These are phyloP conservation scores for Mylabris sibirica DNA, from an alignment of 2,888 invertebrate genomes.

Conservation along the genomic window DNA sequence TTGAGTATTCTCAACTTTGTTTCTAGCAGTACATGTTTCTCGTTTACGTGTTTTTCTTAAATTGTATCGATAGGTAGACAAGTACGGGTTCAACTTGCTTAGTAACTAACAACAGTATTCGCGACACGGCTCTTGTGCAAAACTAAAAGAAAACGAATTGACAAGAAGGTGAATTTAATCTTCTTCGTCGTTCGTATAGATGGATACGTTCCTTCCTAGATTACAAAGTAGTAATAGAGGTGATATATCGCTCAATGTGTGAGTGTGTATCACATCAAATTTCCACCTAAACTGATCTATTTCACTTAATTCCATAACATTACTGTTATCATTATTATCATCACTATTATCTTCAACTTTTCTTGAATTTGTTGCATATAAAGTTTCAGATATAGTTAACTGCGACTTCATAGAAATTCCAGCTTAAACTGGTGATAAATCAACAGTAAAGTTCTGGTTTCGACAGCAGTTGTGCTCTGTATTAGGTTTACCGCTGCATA, in stretches of 20 bases:
- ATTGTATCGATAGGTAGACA: background rate
- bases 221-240: conserved; percentile 46
- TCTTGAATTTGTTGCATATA: conserved; percentile 20
- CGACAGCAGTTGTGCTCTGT: conserved; percentile 39
- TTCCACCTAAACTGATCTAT: too few species aligned
- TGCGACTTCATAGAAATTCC: conserved; percentile 35
- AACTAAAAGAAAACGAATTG: conserved; percentile 45
- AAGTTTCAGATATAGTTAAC: conserved; percentile 29
- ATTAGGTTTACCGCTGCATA: conserved; percentile 41
- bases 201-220: conserved; percentile 39
- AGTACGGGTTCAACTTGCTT: background rate
- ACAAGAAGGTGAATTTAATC: conserved; percentile 52
- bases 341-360: conserved; percentile 18
- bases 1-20: too few species aligned
- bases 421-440: conserved; percentile 36
- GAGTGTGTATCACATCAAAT: conserved; percentile 8
- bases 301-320: too few species aligned
- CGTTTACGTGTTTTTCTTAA: background rate
- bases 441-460: conserved; percentile 40
- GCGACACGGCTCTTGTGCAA: conserved; percentile 38
- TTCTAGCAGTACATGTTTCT: background rate
- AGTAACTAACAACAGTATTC: conserved; percentile 12
- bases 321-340: background rate
- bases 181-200: conserved; percentile 25
- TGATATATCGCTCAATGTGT: too few species aligned